Base-by-base conservation (phyloP, 2,888 invertebrate genomes). In the Coleophora deauratella region DNA sequence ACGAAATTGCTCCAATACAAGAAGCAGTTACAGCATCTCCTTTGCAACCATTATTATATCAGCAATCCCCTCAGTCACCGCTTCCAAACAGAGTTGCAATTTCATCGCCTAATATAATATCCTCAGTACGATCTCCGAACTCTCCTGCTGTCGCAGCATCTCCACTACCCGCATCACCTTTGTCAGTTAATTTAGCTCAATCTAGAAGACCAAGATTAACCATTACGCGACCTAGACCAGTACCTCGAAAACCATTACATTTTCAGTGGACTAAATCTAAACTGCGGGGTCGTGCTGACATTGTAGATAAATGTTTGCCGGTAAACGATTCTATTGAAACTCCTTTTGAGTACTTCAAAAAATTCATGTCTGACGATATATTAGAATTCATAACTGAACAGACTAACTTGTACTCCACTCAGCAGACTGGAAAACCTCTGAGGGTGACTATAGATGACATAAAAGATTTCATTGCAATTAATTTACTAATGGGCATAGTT, bases 401-500 rank as follows among this genome's bases (percentile, higher is more conserved):
- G 9, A 45, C 53, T 35, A 53, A 57, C 42, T 27, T 46, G 14
- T 55, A 54, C 33, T 45, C 46, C 8, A 38, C 47, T 14, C 45
- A 55, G 45, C 35, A 37, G 40, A 47, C 45, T 14, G 54, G 55
- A 11, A 45, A 35, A 41, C 45, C 46, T 31, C 50, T 52, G 9
- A 35, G 51, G 21, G 14, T 50, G 8, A 42, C 43, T 30, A 38
- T 43, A 32, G 49, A 56, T n/a, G 57, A 62, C 33, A 37, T 59
- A 11, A 35, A 43, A 11, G 52, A 55, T 45, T 62, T 62, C 52
- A 27, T 62, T 13, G 52, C 54, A 9, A 62, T 62, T 4, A 43
- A 55, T 35, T 46, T 62, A 9, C n/a, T 57, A 1, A 62, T 63
- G 63, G 59, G 62, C 28, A 47, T 64, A 31, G 56, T 58, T 2